Conservation (phyloP, 2,888 invertebrate species). For the Melanostoma mellinum region DNA sequence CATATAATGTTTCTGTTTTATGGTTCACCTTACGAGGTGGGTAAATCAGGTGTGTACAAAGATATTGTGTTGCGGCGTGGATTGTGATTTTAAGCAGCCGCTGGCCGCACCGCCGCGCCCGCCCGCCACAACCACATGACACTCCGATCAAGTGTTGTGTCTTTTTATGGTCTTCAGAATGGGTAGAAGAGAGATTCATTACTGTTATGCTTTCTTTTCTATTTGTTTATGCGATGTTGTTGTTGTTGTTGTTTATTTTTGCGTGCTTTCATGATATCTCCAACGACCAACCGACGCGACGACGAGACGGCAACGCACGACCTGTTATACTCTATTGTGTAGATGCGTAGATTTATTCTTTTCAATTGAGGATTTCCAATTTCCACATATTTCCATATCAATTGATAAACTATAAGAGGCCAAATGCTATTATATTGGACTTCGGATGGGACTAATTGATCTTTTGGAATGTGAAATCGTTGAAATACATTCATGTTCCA, state of each 20-base stretch:
- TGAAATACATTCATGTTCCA: slow-evolving; percentile 23
- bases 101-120: background rate
- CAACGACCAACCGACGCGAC: slow-evolving; percentile 1
- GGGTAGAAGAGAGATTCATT: slow-evolving; percentile 61
- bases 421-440: slow-evolving; percentile 17
- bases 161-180: slow-evolving; percentile 60
- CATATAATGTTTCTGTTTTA: slow-evolving; percentile 21
- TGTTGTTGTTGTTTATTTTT: background rate
- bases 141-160: slow-evolving; percentile 48
- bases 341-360: slow-evolving; percentile 25
- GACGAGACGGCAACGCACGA: too few species aligned
- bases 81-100: slow-evolving; percentile 7
- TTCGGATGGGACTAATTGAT: slow-evolving; percentile 2
- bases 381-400: slow-evolving; percentile 57
- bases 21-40: slow-evolving; percentile 47
- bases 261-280: background rate
- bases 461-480: slow-evolving; percentile 54
- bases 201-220: slow-evolving; percentile 64
- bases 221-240: background rate
- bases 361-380: slow-evolving; percentile 49
- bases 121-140: slow-evolving; percentile 30
- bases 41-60: slow-evolving; percentile 57
- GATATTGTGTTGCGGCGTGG: slow-evolving; percentile 32
- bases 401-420: slow-evolving; percentile 25
- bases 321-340: slow-evolving; percentile 15